phyloP scores from a whole-genome alignment of 2,797 vertebrate species.

The Ficedula albicollis region DNA sequence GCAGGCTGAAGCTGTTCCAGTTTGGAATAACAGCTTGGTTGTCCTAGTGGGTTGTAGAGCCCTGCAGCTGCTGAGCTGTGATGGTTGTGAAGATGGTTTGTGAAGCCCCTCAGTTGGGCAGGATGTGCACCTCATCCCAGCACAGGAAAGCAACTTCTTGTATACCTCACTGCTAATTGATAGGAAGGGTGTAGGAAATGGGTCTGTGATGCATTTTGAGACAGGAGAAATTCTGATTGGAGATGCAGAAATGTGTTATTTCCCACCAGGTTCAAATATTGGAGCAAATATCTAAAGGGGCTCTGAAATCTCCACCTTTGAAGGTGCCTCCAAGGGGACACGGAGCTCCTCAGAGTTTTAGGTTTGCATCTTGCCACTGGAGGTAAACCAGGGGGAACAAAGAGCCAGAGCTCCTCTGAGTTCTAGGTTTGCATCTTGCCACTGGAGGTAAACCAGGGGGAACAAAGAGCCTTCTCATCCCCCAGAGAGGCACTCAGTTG shows the following conservation, averaged over 20 bases:
- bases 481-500: neutral
- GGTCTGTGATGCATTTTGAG: accelerated
- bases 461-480: neutral
- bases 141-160: neutral
- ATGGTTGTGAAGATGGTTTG: neutral
- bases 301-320: neutral
- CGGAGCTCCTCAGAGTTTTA: accelerated
- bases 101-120: neutral
- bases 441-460: neutral
- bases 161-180: neutral
- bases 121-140: neutral
- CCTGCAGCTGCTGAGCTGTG: neutral
- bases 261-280: neutral
- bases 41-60: neutral
- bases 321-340: neutral
- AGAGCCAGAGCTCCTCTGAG: neutral
- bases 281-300: neutral
- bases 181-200: neutral
- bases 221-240: neutral
- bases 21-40: neutral
- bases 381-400: neutral
- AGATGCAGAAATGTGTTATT: neutral
- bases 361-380: neutral
- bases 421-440: neutral
- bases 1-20: neutral